A percentile compares a stretch with the other conserved stretches of the same genome.
phyloP scores from a whole-genome alignment of 2,113 vertebrate genomes.

The Lepus americanus region DNA sequence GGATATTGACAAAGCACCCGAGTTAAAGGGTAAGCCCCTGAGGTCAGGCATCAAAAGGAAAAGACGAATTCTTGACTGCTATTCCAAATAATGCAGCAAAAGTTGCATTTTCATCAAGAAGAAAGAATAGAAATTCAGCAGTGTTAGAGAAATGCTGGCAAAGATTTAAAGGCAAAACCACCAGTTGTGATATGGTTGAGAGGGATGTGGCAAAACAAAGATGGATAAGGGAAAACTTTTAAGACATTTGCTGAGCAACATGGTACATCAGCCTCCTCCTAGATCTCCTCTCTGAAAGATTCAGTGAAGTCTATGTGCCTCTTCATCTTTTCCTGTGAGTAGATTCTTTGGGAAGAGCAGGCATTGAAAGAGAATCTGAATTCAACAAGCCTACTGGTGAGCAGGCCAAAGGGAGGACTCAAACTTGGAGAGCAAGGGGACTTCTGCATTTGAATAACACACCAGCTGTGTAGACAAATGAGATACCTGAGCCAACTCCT shows the following conservation, averaged over 20 bases:
- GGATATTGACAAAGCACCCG: not conserved
- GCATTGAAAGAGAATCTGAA: not conserved
- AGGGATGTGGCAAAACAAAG: not conserved
- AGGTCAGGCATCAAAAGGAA: not conserved
- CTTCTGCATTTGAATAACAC: not conserved
- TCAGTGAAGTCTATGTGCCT: slow-evolving; percentile 49
- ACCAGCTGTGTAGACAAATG: not conserved
- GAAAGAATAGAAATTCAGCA: not conserved
- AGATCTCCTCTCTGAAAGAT: not conserved
- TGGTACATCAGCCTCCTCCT: not conserved
- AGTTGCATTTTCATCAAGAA: slow-evolving; percentile 12
- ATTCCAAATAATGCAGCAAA: not conserved
- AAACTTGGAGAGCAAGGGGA: not conserved
- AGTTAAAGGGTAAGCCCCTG: not conserved
- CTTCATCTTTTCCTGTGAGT: not conserved
- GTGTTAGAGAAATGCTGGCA: slow-evolving; percentile 9
- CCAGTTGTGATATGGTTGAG: not conserved
- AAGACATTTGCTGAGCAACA: not conserved
- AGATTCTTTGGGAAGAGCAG: not conserved
- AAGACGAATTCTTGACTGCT: not conserved
- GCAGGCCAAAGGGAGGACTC: not conserved
- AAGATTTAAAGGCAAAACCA: not conserved
- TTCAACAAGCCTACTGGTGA: not conserved
- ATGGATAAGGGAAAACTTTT: not conserved
- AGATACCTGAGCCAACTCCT: not conserved